Percentiles rank a stretch among this genome's conserved stretches.
Evolutionary conservation across 2,888 invertebrate genomes (phyloP).

Genomic region (Scaptomyza reducta): DNA sequence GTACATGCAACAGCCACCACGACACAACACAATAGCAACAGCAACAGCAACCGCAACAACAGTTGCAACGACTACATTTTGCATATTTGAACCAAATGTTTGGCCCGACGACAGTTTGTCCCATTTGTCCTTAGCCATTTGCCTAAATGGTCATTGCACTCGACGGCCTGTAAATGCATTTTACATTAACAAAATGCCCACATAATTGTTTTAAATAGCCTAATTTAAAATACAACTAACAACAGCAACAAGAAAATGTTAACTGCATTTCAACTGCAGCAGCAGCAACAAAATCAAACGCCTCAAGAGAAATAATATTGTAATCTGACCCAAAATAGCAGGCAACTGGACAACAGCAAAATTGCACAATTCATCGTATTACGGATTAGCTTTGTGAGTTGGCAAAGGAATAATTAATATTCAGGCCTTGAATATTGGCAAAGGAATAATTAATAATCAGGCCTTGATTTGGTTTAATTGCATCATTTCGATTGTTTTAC

Average conservation of each 20-base stretch:
- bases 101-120: slow-evolving; percentile 24
- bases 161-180: slow-evolving; percentile 20
- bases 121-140: slow-evolving; percentile 27
- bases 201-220: slow-evolving; percentile 38
- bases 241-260: slow-evolving; percentile 9
- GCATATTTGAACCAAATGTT: slow-evolving; percentile 54
- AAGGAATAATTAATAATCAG: slow-evolving; percentile 11
- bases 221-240: slow-evolving; percentile 12
- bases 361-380: not conserved
- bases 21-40: slow-evolving; percentile 5
- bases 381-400: not conserved
- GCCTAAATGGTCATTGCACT: slow-evolving; percentile 25
- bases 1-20: slow-evolving; percentile 50
- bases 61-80: slow-evolving; percentile 33
- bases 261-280: slow-evolving; percentile 4
- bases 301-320: slow-evolving; percentile 28
- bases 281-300: not conserved
- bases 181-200: slow-evolving; percentile 34
- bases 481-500: slow-evolving; percentile 6
- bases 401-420: slow-evolving; percentile 17
- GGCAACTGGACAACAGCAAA: not conserved
- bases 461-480: slow-evolving; percentile 28
- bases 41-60: slow-evolving; percentile 9
- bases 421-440: slow-evolving; percentile 21
- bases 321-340: not conserved